A percentile compares a stretch with the other conserved stretches of the same genome.
phyloP scores from a whole-genome alignment of 2,797 vertebrate species.

The Typhlichthys subterraneus region DNA sequence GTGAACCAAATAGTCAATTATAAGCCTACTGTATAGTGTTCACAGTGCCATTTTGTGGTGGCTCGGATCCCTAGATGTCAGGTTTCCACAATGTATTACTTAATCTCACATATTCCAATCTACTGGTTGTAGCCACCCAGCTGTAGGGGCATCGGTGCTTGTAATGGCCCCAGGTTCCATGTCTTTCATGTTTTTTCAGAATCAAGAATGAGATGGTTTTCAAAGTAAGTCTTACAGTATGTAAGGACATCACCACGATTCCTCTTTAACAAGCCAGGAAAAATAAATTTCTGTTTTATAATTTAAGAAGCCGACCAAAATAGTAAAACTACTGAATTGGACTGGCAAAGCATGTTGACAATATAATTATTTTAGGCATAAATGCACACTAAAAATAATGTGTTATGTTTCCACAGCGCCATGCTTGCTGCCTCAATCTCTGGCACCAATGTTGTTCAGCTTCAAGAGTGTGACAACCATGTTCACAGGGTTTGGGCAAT shows the following conservation, averaged over 20 bases:
- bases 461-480: slow-evolving; percentile 41
- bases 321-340: background rate
- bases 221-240: too few relatives aligned
- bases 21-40: background rate
- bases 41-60: background rate
- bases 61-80: background rate
- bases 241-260: background rate
- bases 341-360: background rate
- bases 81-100: background rate
- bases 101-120: background rate
- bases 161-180: background rate
- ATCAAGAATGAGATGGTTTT: background rate
- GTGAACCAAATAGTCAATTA: too few relatives aligned
- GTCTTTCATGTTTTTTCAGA: background rate
- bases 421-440: slow-evolving; percentile 6
- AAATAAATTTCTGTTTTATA: background rate
- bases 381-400: slow-evolving; percentile 31
- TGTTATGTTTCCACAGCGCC: slow-evolving; percentile 15
- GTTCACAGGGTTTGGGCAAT: slow-evolving; percentile 35
- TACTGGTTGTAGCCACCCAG: background rate
- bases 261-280: background rate
- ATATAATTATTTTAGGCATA: slow-evolving; percentile 7
- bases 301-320: background rate
- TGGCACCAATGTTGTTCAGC: slow-evolving; percentile 30
- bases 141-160: background rate